Evolutionary conservation across 2,113 vertebrate genomes (phyloP), one percentile per base, ranked within the genome.

Genomic region (Hypocryptadius cinnamomeus): DNA sequence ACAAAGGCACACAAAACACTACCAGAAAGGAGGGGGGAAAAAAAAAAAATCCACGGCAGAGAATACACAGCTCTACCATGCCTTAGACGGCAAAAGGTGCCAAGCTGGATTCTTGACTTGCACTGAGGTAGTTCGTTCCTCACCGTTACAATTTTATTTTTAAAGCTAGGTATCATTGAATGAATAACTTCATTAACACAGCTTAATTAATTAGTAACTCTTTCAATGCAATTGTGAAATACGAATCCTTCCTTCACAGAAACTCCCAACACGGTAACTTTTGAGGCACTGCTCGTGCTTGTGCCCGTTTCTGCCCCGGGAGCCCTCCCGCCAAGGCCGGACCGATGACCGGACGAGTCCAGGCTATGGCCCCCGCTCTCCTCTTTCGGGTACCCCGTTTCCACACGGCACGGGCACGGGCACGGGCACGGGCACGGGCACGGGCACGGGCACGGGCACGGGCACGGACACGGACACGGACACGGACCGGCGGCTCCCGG

Each of bases 211-310:
- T 33, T 64, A 25, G 5, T 11, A 47, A n/a, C 6, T 24, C 25
- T 33, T 17, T 25, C 24, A 48, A 15, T 0, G 13, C 22, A n/a
- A 24, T 0, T 7, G 12, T 7, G 8, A 60, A 68, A 72, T 5
- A 54, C 0, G 1, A 47, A 30, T 19, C 24, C 6, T 24, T 42
- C 33, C 18, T 50, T 30, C 14, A 16, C n/a, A 56, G 13, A 30
- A 68, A 15, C 2, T 9, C 15, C 6, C 39, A 63, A 13, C 1
- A 8, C 5, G 3, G 0, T 11, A 4, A 13, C 1, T 35, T 15
- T 19, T 0, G 7, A 11, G 22, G 48, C 6, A 11, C 16, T 10
- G 57, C n/a, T 21, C 4, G 3, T 5, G 23, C 40, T 8, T 13
- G 4, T 1, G 30, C 31, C 6, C 3, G 8, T 3, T 60, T 24